phyloP scores from a whole-genome alignment of 2,113 vertebrate species.

The Xiphophorus hellerii region DNA sequence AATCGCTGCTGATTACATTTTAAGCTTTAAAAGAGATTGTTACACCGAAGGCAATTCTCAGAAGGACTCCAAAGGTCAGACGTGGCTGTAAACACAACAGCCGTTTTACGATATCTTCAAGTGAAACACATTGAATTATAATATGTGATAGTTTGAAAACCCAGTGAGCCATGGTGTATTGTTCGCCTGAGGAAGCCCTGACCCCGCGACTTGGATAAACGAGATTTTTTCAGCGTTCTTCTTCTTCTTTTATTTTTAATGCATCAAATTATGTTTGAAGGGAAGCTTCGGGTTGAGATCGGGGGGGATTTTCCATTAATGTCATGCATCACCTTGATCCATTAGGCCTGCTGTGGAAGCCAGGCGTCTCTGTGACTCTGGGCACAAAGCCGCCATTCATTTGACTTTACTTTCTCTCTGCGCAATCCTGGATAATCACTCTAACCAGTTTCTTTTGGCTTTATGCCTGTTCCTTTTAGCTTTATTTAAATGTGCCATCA shows the following conservation, averaged over 20 bases:
- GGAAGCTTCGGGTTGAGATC: background rate
- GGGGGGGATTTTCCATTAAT: background rate
- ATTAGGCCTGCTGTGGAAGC: constrained; percentile 2
- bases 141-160: background rate
- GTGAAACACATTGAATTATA: background rate
- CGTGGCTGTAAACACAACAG: background rate
- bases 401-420: constrained; percentile 49
- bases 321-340: constrained; percentile 18
- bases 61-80: background rate
- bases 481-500: background rate
- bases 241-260: background rate
- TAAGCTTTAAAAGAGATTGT: background rate
- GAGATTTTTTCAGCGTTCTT: background rate
- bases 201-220: no score
- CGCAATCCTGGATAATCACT: constrained; percentile 24
- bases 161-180: background rate
- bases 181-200: background rate
- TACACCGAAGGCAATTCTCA: background rate
- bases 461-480: background rate
- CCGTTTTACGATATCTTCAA: background rate
- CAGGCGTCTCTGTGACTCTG: constrained; percentile 24
- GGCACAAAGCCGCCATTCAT: constrained; percentile 79
- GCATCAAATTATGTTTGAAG: background rate
- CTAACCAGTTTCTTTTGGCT: background rate
- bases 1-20: background rate